Base-by-base conservation (phyloP, 2,797 vertebrate genomes). In the Peromyscus attwateri region DNA sequence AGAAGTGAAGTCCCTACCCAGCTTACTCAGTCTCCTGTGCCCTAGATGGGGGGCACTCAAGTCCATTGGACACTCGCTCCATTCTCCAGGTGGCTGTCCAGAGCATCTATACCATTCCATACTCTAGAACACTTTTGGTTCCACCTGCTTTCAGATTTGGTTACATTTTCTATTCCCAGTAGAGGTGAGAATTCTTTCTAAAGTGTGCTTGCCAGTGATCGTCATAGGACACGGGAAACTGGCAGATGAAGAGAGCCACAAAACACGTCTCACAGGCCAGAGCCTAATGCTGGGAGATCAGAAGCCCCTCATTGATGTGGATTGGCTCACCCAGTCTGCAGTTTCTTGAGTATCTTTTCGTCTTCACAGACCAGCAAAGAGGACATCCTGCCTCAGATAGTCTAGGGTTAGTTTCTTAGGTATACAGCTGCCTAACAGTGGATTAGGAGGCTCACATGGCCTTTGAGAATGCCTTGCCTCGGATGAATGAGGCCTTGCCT, bases 381-480 rank as follows among this genome's bases (percentile, higher is more conserved):
- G 5, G 25, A 29, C 55, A 75, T 1, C 68, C 12, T 85, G 57
- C 76, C 10, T n/a, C 6, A 29, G 31, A 9, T 11, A 1, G 16
- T 34, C 13, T 7, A 29, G 14, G 37, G 84, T 91, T 80, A 70
- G n/a, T 73, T 77, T 43, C 90, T 93, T 76, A 62, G 71, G 8
- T 82, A 34, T 27, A 4, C 46, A 57, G 14, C 62, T 2, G 37
- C 94, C 88, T 88, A 6, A 49, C 64, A 96, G 96, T 97, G 95
- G 97, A 98, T 98, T 98, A 97, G 96, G 92, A 96, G 83, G 14
- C 89, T 25, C 46, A 19, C 29, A 0, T 23, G 3, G 57, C 60
- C 25, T 82, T 25, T 60, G 96, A 97, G 96, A 97, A 94, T 43
- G 10, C 94, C 55, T 92, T 97, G 71, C 95, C 89, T 97, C 73